These are phyloP conservation scores for Paraplagusia blochii DNA, from an alignment of 2,113 vertebrate species.

Conservation along the genomic window DNA sequence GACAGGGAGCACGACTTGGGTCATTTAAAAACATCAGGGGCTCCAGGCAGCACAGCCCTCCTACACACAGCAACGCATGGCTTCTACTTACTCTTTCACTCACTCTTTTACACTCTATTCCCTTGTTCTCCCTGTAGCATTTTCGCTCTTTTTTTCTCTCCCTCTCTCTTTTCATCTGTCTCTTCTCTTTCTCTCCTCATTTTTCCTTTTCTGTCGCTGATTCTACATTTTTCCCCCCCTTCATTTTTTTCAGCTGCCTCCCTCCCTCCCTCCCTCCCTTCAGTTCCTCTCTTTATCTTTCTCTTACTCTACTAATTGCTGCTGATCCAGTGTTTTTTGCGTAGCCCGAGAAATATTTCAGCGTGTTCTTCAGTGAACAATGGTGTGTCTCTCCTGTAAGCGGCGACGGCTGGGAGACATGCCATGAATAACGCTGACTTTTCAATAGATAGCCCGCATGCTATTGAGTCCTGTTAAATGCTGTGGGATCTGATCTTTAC, in stretches of 20 bases:
- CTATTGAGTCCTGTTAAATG: slow-evolving; percentile 69
- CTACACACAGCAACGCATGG: slow-evolving; percentile 44
- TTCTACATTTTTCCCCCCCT: slow-evolving; percentile 56
- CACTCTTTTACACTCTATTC: slow-evolving; percentile 18
- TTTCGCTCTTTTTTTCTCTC: slow-evolving; percentile 17
- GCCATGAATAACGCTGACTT: slow-evolving; percentile 70
- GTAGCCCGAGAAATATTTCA: slow-evolving; percentile 70
- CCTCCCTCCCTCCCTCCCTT: slow-evolving; percentile 25
- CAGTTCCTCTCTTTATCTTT: slow-evolving; percentile 64
- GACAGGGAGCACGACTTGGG: slow-evolving; percentile 54
- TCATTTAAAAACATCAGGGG: slow-evolving; percentile 56
- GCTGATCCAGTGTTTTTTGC: slow-evolving; percentile 73
- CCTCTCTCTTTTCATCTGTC: slow-evolving; percentile 13
- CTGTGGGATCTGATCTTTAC: slow-evolving; percentile 69
- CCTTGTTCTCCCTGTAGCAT: slow-evolving; percentile 2
- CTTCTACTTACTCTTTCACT: slow-evolving; percentile 19
- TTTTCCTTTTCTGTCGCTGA: slow-evolving; percentile 57
- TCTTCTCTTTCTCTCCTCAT: slow-evolving; percentile 16
- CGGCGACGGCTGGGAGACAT: slow-evolving; percentile 53
- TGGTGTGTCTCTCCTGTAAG: slow-evolving; percentile 60
- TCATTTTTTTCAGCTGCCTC: slow-evolving; percentile 34
- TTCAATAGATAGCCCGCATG: slow-evolving; percentile 64
- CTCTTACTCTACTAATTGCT: slow-evolving; percentile 71
- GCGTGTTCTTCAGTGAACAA: slow-evolving; percentile 64
- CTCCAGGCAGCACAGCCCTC: slow-evolving; percentile 44